phyloP scores from a whole-genome alignment of 1,140 invertebrate genomes.

The Grapholita molesta region DNA sequence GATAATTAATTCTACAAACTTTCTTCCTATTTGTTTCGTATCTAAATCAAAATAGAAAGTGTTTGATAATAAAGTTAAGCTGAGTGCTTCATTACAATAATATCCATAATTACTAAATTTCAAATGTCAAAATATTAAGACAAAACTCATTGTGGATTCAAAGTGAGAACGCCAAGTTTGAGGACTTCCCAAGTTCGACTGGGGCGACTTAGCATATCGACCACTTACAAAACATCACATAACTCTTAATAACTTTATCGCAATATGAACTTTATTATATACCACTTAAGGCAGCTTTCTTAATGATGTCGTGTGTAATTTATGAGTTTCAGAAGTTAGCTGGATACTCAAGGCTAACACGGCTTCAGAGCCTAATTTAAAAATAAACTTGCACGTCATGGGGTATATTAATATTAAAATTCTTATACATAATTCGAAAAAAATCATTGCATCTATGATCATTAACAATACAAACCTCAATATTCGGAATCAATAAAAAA shows the following conservation, averaged over 20 bases:
- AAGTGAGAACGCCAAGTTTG: background rate
- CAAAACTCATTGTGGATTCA: slow-evolving; percentile 12
- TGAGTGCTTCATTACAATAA: slow-evolving; percentile 13
- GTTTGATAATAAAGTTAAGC: background rate
- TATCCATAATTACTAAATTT: slow-evolving; percentile 10
- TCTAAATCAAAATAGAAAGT: background rate
- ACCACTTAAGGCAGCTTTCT: background rate
- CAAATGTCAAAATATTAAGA: slow-evolving; percentile 15
- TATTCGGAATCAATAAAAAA: too few relatives aligned
- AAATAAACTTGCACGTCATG: slow-evolving; percentile 7
- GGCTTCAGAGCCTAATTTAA: background rate
- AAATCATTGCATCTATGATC: too few relatives aligned
- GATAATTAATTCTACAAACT: background rate
- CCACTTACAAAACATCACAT: background rate
- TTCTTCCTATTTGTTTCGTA: background rate
- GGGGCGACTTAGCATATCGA: slow-evolving; percentile 8
- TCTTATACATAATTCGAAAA: background rate
- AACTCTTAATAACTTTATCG: background rate
- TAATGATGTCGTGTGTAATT: background rate
- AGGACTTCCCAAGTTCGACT: background rate
- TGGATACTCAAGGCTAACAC: background rate
- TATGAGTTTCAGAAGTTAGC: background rate
- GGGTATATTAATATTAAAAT: background rate
- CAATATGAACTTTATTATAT: background rate
- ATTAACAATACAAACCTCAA: too few relatives aligned